These are phyloP conservation scores for Rhimphoctona megacephalus DNA, from an alignment of 2,888 invertebrate species.

Conservation along the genomic window DNA sequence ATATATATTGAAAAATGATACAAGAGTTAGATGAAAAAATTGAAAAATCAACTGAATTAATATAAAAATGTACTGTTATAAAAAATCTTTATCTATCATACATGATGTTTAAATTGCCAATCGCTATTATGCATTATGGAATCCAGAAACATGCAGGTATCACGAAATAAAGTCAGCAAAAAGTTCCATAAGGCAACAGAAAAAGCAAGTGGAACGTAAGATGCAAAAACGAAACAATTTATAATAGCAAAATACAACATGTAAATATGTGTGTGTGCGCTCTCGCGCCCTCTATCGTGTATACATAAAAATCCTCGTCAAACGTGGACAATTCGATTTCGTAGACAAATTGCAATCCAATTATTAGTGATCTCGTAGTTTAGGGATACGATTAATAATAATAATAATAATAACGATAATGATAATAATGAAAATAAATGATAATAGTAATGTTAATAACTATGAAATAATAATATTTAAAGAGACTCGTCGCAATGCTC, in stretches of 20 bases:
- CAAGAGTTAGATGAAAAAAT: slow-evolving; percentile 31
- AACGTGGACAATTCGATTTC: slow-evolving; percentile 38
- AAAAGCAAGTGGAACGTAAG: slow-evolving; percentile 22
- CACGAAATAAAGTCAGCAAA: slow-evolving; percentile 2
- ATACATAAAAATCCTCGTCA: slow-evolving; percentile 47
- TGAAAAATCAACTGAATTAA: slow-evolving; percentile 42
- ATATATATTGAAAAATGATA: slow-evolving; percentile 41
- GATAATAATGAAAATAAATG: slow-evolving; percentile 19
- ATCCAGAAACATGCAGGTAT: slow-evolving; percentile 26
- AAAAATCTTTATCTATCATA: slow-evolving; percentile 43
- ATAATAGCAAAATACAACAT: slow-evolving; percentile 46
- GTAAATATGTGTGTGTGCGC: slow-evolving; percentile 61
- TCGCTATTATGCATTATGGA: slow-evolving; percentile 20
- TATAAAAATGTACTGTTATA: slow-evolving; percentile 8
- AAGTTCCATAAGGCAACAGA: background rate
- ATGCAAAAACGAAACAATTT: background rate
- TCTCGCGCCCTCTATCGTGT: slow-evolving; percentile 30
- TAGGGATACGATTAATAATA: slow-evolving; percentile 12
- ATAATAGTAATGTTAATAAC: slow-evolving; percentile 22
- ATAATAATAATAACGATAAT: slow-evolving; percentile 11
- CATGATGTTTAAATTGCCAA: slow-evolving; percentile 46
- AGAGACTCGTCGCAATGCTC: slow-evolving; percentile 31
- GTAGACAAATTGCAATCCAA: slow-evolving; percentile 51
- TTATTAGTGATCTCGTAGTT: slow-evolving; percentile 56
- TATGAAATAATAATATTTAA: slow-evolving; percentile 33